Percentiles rank a stretch among this genome's conserved stretches.
These are phyloP conservation scores for Thelaira solivaga DNA, from an alignment of 2,888 invertebrate species.

Conservation along the genomic window DNA sequence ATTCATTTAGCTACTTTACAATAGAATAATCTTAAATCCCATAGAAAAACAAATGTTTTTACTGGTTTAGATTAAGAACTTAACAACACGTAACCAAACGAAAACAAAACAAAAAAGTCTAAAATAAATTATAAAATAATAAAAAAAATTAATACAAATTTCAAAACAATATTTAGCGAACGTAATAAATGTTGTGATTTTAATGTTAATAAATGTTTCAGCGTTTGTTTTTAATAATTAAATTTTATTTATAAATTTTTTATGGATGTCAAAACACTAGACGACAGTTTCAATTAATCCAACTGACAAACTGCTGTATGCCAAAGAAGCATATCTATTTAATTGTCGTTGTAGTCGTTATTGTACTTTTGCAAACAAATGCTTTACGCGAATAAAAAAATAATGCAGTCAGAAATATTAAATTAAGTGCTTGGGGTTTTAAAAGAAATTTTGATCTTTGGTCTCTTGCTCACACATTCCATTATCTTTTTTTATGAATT, in stretches of 20 bases:
- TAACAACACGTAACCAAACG: neutral
- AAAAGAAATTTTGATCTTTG: no score
- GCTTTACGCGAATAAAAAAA: neutral
- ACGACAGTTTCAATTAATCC: slow-evolving; percentile 48
- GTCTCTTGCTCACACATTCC: no score
- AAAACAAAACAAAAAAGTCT: neutral
- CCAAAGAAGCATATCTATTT: neutral
- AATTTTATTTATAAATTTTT: slow-evolving; percentile 21
- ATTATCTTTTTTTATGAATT: no score
- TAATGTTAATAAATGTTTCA: slow-evolving; percentile 47
- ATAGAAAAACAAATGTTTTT: neutral
- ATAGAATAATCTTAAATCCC: neutral
- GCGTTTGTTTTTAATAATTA: slow-evolving; percentile 15
- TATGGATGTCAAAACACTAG: slow-evolving; percentile 39
- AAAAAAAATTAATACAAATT: neutral
- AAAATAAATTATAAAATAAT: neutral
- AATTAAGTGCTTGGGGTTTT: no score
- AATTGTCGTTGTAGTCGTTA: no score
- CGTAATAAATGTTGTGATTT: slow-evolving; percentile 42
- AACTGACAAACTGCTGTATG: slow-evolving; percentile 47
- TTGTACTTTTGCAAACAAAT: no score
- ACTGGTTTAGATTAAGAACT: slow-evolving; percentile 21
- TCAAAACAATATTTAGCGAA: slow-evolving; percentile 23
- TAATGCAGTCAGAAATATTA: no score
- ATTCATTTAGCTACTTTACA: neutral